Evolutionary conservation across 2,797 vertebrate genomes (phyloP).

Genomic region (Macrochelys suwanniensis): DNA sequence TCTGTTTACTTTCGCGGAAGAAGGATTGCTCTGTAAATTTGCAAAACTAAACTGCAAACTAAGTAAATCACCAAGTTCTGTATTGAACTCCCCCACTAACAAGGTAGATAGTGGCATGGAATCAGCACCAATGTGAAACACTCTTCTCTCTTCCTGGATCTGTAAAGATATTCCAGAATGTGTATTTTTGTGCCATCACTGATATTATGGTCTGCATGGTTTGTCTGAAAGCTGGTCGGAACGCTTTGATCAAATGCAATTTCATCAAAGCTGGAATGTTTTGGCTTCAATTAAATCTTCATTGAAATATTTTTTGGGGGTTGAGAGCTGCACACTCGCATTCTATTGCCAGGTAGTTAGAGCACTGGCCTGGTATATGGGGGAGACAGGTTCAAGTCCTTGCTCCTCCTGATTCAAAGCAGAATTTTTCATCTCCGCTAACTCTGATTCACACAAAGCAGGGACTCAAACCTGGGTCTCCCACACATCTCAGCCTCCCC

Average conservation of each 20-base stretch:
- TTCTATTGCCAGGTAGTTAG: not conserved
- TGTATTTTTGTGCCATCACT: not conserved
- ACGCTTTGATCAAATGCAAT: not conserved
- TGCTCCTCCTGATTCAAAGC: not conserved
- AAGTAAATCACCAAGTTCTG: not conserved
- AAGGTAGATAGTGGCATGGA: not conserved
- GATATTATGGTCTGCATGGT: not conserved
- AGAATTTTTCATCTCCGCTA: not conserved
- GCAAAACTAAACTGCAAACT: not conserved
- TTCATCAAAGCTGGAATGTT: not conserved
- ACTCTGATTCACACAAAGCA: not conserved
- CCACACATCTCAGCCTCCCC: not conserved
- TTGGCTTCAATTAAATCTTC: not conserved
- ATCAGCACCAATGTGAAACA: not conserved
- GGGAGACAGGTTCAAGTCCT: not conserved
- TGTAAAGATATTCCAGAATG: not conserved
- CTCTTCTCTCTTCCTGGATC: not conserved
- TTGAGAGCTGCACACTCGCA: not conserved
- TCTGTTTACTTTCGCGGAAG: rapidly evolving
- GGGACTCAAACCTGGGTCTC: not conserved
- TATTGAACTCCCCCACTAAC: not conserved
- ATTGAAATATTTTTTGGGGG: not conserved
- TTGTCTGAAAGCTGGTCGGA: not conserved
- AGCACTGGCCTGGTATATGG: not conserved
- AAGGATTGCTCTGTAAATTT: not conserved